Conservation (phyloP, 2,888 invertebrate genomes). For the Rhorus exstirpatorius region DNA sequence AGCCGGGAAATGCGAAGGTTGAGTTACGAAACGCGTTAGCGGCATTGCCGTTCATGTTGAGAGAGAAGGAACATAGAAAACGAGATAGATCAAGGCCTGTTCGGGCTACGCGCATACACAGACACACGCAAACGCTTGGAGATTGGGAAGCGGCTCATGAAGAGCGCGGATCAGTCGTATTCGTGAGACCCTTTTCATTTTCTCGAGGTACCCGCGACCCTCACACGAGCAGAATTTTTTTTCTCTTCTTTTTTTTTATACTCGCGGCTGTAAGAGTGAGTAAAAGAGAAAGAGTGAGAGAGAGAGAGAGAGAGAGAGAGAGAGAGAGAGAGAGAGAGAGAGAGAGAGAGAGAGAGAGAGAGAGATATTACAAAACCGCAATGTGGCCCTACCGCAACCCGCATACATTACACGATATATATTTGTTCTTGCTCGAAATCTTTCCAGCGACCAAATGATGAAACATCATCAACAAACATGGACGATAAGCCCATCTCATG, state of each 20-base stretch:
- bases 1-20: conserved; percentile 80
- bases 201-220: conserved; percentile 40
- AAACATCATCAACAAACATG: background rate
- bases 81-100: conserved; percentile 48
- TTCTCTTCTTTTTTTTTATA: conserved; percentile 1
- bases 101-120: background rate
- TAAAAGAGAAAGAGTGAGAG: too few relatives aligned
- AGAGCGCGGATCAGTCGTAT: conserved; percentile 8
- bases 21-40: conserved; percentile 81
- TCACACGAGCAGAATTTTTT: conserved; percentile 28
- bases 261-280: too few relatives aligned
- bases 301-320: too few relatives aligned
- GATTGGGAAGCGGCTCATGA: background rate
- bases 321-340: too few relatives aligned
- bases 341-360: conserved; percentile 12
- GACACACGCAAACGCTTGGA: background rate
- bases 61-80: conserved; percentile 20
- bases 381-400: conserved; percentile 77
- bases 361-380: too few relatives aligned
- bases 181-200: conserved; percentile 43
- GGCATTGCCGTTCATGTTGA: conserved; percentile 75
- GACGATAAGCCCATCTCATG: background rate
- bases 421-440: background rate
- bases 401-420: conserved; percentile 29
- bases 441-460: background rate